Conservation (phyloP, 1,140 invertebrate genomes). For the Bombus difficillimus region DNA sequence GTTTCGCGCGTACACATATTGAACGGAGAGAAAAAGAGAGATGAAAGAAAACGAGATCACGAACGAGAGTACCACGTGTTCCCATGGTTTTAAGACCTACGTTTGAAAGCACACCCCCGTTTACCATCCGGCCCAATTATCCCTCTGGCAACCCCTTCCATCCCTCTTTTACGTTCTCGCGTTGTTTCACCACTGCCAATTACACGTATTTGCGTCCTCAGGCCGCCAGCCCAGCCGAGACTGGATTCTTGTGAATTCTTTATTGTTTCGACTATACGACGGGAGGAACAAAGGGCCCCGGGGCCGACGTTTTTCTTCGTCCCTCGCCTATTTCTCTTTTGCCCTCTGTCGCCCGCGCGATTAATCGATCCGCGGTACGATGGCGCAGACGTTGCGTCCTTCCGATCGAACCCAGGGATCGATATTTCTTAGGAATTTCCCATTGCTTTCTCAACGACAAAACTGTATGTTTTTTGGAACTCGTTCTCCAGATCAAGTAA, state of each 20-base stretch:
- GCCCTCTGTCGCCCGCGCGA: neutral
- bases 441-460: neutral
- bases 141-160: constrained; percentile 53
- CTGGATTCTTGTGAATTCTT: constrained; percentile 56
- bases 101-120: constrained; percentile 62
- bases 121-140: constrained; percentile 71
- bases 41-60: neutral
- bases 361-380: constrained; percentile 31
- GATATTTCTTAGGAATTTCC: constrained; percentile 5
- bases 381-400: neutral
- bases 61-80: constrained; percentile 52
- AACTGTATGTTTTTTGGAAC: no score
- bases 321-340: constrained; percentile 12
- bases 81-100: constrained; percentile 63
- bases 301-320: constrained; percentile 24
- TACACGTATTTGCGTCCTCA: constrained; percentile 59
- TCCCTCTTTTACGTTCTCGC: constrained; percentile 45
- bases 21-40: neutral
- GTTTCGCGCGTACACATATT: no score
- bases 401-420: neutral
- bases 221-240: constrained; percentile 36
- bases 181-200: constrained; percentile 54
- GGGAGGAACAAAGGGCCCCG: constrained; percentile 34
- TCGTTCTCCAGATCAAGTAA: neutral
- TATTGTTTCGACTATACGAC: constrained; percentile 44